phyloP scores from a whole-genome alignment of 2,888 invertebrate species.

The Dermolepida albohirtum region DNA sequence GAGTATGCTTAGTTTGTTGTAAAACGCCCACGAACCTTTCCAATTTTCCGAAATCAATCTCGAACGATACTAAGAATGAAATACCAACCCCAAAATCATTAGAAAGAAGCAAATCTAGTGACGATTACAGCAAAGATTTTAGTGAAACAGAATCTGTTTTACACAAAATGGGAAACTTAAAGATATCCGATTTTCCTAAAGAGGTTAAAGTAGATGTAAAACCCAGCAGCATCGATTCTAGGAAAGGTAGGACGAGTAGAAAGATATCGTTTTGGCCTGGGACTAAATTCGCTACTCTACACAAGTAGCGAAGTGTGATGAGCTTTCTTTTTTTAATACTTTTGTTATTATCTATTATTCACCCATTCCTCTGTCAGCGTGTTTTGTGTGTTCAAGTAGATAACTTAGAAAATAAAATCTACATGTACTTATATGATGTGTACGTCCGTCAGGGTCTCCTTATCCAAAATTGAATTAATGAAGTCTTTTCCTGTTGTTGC shows the following conservation, averaged over 20 bases:
- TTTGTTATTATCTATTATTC: constrained; percentile 20
- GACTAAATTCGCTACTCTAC: constrained; percentile 69
- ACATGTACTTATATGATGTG: constrained; percentile 38
- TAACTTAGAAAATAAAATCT: too few species aligned
- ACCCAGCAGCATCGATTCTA: constrained; percentile 59
- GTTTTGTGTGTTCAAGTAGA: constrained; percentile 42
- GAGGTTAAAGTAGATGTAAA: constrained; percentile 43
- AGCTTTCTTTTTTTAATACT: constrained; percentile 47
- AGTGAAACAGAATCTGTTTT: constrained; percentile 63
- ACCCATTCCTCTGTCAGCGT: constrained; percentile 31
- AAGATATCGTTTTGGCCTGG: constrained; percentile 82
- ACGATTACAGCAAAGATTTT: constrained; percentile 62
- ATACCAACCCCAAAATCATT: constrained; percentile 30
- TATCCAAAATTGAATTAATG: constrained; percentile 29
- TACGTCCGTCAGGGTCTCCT: constrained; percentile 27
- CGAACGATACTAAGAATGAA: constrained; percentile 24
- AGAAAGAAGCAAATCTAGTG: constrained; percentile 57
- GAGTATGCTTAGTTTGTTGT: constrained; percentile 88
- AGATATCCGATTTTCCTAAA: constrained; percentile 49
- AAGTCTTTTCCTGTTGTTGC: constrained; percentile 55
- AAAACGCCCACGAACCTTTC: constrained; percentile 71
- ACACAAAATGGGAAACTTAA: constrained; percentile 59
- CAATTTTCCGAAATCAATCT: constrained; percentile 44
- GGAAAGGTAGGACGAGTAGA: constrained; percentile 79
- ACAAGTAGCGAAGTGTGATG: constrained; percentile 53